These are phyloP conservation scores for Desoria tigrina DNA, from an alignment of 2,888 invertebrate genomes.

Conservation along the genomic window DNA sequence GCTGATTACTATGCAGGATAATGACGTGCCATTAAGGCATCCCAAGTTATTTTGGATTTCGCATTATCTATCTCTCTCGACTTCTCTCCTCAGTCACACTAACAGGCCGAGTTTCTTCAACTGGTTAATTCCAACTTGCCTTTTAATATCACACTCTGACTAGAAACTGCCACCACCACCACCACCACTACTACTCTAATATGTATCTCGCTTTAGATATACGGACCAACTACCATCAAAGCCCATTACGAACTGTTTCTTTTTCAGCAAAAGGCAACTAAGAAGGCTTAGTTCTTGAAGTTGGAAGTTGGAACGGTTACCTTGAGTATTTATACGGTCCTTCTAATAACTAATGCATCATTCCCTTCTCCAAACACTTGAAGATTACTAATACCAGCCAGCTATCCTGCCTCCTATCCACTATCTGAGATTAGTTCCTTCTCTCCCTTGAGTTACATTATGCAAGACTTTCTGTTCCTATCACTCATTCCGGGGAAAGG, in stretches of 20 bases:
- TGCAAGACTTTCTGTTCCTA: constrained; percentile 21
- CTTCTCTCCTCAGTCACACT: neutral
- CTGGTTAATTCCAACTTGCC: constrained; percentile 18
- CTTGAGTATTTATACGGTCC: neutral
- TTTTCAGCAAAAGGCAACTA: neutral
- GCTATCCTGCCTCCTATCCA: neutral
- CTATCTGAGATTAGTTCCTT: neutral
- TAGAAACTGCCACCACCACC: too few species aligned
- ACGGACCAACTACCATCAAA: neutral
- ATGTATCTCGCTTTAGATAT: neutral
- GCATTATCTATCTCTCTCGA: constrained; percentile 38
- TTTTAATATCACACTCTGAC: constrained; percentile 4
- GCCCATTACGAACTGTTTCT: neutral
- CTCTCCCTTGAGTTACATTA: constrained; percentile 23
- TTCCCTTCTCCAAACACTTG: constrained; percentile 19
- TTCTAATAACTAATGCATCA: constrained; percentile 23
- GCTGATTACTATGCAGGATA: constrained; percentile 54
- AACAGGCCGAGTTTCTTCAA: constrained; percentile 39
- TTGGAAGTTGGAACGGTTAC: neutral
- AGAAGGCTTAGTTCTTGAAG: neutral
- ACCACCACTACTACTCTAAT: neutral
- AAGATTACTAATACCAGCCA: constrained; percentile 10
- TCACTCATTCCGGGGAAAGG: constrained; percentile 14
- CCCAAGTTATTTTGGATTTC: constrained; percentile 54
- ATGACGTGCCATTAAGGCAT: constrained; percentile 54